Conservation (phyloP, 2,888 invertebrate genomes). For the Drosophila meridionalis region DNA sequence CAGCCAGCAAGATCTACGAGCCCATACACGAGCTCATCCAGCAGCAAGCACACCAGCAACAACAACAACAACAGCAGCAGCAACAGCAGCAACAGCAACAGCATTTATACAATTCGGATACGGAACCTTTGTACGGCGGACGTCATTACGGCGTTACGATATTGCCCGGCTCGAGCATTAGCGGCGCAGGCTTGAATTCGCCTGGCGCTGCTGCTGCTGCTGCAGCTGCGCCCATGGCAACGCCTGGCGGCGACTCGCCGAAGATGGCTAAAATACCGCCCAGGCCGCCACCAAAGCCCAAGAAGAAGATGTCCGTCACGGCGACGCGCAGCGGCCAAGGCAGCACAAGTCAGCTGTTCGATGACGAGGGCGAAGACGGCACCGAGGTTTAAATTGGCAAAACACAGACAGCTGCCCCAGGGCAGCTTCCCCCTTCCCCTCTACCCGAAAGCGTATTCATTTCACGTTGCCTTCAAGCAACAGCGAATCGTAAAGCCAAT, state of each 20-base stretch:
- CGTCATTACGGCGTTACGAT: conserved; percentile 80
- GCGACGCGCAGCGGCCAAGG: conserved; percentile 85
- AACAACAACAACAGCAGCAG: conserved; percentile 54
- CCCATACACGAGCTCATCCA: conserved; percentile 83
- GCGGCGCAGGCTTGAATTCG: conserved; percentile 52
- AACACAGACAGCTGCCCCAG: conserved; percentile 7
- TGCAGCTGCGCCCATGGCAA: background rate
- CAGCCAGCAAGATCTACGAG: conserved; percentile 82
- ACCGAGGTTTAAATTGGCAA: conserved; percentile 90
- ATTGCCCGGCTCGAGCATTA: conserved; percentile 79
- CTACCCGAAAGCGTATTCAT: conserved; percentile 23
- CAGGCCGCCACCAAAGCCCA: conserved; percentile 92
- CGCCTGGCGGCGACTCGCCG: conserved; percentile 58
- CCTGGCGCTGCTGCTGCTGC: conserved; percentile 21
- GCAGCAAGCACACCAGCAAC: conserved; percentile 53
- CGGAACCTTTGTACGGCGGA: conserved; percentile 83
- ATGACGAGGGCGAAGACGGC: conserved; percentile 95
- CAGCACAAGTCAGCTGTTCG: conserved; percentile 91
- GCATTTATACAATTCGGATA: conserved; percentile 71
- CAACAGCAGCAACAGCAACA: conserved; percentile 66
- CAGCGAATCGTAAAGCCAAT: conserved; percentile 7
- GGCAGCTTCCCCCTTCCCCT: background rate
- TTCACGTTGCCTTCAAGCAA: conserved; percentile 41
- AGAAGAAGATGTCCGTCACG: conserved; percentile 91
- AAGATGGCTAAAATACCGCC: conserved; percentile 90